These are phyloP conservation scores for Callionymus lyra DNA, from an alignment of 2,113 vertebrate genomes.

Conservation along the genomic window DNA sequence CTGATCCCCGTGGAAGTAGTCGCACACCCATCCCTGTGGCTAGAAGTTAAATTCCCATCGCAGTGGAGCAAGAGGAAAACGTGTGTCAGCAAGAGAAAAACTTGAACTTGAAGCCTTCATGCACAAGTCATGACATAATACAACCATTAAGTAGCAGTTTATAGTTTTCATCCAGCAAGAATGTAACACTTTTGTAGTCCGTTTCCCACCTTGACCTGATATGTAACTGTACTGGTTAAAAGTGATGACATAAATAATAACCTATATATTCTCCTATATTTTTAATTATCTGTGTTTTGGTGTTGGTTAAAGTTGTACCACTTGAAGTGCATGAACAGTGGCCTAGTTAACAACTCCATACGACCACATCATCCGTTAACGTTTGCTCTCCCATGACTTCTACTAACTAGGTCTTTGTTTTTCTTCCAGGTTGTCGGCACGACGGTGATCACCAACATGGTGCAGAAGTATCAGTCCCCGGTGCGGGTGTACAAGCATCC, in stretches of 20 bases:
- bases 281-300: too few relatives aligned
- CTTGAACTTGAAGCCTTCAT: slow-evolving; percentile 10
- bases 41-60: slow-evolving; percentile 1
- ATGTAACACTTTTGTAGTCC: too few relatives aligned
- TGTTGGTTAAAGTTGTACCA: too few relatives aligned
- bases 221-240: too few relatives aligned
- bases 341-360: too few relatives aligned
- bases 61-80: slow-evolving; percentile 24
- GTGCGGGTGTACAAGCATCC: slow-evolving; percentile 92
- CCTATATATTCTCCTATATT: too few relatives aligned
- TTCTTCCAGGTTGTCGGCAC: slow-evolving; percentile 42
- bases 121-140: slow-evolving; percentile 1
- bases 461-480: slow-evolving; percentile 96
- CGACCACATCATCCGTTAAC: too few relatives aligned
- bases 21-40: slow-evolving; percentile 17
- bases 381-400: background rate
- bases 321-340: too few relatives aligned
- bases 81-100: slow-evolving; percentile 26
- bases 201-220: too few relatives aligned
- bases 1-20: slow-evolving; percentile 27
- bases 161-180: too few relatives aligned
- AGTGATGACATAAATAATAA: too few relatives aligned
- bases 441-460: slow-evolving; percentile 69
- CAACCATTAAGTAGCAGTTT: too few relatives aligned
- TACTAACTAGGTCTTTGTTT: slow-evolving; percentile 3